Base-by-base conservation (phyloP, 2,888 invertebrate species). In the Phymatocera aterrima region DNA sequence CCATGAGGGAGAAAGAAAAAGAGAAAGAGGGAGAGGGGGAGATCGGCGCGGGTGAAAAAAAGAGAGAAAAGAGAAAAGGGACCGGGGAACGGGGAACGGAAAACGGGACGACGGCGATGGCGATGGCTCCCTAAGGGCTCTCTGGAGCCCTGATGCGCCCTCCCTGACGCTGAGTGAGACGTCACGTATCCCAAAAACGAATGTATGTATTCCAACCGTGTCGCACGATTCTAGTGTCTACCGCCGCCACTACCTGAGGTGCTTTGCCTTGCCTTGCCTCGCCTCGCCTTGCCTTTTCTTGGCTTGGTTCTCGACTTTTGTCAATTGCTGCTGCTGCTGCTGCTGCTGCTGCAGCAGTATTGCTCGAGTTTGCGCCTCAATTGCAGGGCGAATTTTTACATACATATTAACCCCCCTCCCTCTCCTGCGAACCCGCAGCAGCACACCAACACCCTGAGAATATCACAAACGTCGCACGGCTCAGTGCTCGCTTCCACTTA, bases 141-240 rank as follows among this genome's bases (percentile, higher is more conserved):
- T 31, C 68, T 68, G 57, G 24, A 57, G 57, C 57, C 61, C 61
- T 77, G 54, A n/a, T n/a, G n/a, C n/a, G n/a, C n/a, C n/a, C 74
- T 64, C 61, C 65, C 79, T 70, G 82, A 79, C 81, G 79, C 82
- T 80, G 85, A 87, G 83, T 88, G 84, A 88, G 86, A 87, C 84
- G 84, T 87, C 84, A 85, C 84, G 84, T 82, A 86, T 31, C 48
- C 83, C 83, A 83, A 80, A 85, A 88, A 87, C 86, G 85, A 86
- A 87, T 86, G 87, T 64, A 64, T 64, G 61, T 85, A 83, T 88
- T 88, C 86, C 85, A 87, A 84, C 84, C 84, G 83, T 85, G 87
- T 87, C 84, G 84, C 61, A 37, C 61, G 61, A 77, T 82, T 81
- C 83, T 81, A 78, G 79, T 78, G 51, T 51, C 75, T 78, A 61